Evolutionary conservation across 1,140 invertebrate genomes (phyloP).

Genomic region (Cheumatopsyche charites): DNA sequence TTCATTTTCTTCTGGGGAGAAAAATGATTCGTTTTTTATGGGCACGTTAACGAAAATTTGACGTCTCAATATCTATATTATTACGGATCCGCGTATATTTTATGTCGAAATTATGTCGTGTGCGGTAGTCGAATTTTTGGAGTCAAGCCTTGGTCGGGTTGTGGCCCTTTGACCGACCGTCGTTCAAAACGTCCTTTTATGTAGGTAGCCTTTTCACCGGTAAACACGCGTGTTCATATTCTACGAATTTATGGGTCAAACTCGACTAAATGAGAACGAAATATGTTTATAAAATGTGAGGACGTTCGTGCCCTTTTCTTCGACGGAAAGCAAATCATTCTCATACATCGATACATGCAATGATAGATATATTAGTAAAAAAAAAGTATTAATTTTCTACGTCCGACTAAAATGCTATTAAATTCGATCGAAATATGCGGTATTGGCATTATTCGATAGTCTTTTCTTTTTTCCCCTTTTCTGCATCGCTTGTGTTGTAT

Average conservation of each 20-base stretch:
- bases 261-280: no score
- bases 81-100: not conserved
- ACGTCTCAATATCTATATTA: slow-evolving; percentile 33
- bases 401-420: no score
- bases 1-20: not conserved
- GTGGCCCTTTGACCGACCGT: slow-evolving; percentile 14
- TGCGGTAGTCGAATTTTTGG: not conserved
- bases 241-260: not conserved
- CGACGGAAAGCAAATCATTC: no score
- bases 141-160: not conserved
- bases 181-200: slow-evolving; percentile 14
- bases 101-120: not conserved
- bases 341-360: no score
- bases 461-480: no score
- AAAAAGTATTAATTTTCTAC: no score
- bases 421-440: no score
- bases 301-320: no score
- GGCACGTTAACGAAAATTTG: slow-evolving; percentile 38
- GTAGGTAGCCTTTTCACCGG: not conserved
- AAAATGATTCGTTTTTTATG: slow-evolving; percentile 38
- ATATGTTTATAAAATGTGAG: no score
- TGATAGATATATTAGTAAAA: no score
- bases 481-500: no score
- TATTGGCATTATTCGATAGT: no score
- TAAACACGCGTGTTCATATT: not conserved